Evolutionary conservation across 2,888 invertebrate genomes (phyloP), one percentile per base, ranked within the genome.

Genomic region (Phania funesta): DNA sequence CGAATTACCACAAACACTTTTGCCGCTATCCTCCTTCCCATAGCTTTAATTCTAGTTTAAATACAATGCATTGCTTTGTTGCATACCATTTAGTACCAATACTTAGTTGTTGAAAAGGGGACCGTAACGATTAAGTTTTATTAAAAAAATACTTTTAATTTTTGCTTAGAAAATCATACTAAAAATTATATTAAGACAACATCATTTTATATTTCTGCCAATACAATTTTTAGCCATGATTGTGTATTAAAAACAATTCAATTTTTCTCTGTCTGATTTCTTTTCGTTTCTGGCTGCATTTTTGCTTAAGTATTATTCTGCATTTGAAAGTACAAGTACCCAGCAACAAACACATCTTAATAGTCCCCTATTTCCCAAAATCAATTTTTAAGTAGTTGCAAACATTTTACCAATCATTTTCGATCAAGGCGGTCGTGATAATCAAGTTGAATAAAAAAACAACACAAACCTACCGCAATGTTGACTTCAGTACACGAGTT

Each of bases 391-490:
- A 68, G 76, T 44, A 68, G 41, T 76, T 76, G 67, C 62, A 75
- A 74, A 64, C 74, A 74, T 29, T 70, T 71, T 67, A 71, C 80
- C 71, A 73, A 46, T 81, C 38, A 71, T 73, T 73, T 77, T 71
- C 41, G 29, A 67, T 29, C 16, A 52, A 71, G 38, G 44, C 52
- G 9, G 38, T 48, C 13, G 20, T 48, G 46, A 48, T 65, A 50
- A 60, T 35, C 50, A 44, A 41, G 13, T 32, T 46, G 1, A 35
- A 32, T 5, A 35, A 22, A 54, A 46, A 35, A 67, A 11, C 38
- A 50, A 54, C 68, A 41, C 16, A 68, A 82, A 78, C 82, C 82
- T 82, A 82, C 82, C 82, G 60, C 82, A 82, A 82, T 78, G 73
- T 60, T 56, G 64, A 73, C 46, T 64, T 62, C 5, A 58, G 52